These are phyloP conservation scores for Diplodus puntazzo DNA, from an alignment of 2,797 vertebrate genomes.

Conservation along the genomic window DNA sequence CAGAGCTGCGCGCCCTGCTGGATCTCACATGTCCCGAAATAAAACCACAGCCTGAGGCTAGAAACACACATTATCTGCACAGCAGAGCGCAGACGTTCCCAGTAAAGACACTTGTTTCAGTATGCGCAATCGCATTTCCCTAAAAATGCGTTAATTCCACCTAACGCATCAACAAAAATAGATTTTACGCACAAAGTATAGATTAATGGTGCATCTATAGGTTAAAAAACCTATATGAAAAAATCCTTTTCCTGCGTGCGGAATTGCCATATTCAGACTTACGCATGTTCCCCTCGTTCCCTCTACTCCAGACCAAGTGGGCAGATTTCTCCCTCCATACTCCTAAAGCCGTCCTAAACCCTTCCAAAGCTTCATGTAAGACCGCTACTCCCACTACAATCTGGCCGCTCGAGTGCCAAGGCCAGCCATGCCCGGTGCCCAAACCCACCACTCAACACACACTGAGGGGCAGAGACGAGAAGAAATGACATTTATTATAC, in stretches of 20 bases:
- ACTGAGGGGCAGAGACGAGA: slow-evolving; percentile 90
- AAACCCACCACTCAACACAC: slow-evolving; percentile 87
- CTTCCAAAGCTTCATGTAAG: slow-evolving; percentile 82
- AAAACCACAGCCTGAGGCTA: slow-evolving; percentile 50
- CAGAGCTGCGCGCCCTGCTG: slow-evolving; percentile 27
- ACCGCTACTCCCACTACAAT: slow-evolving; percentile 87
- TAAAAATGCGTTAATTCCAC: not conserved
- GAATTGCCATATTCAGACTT: slow-evolving; percentile 87
- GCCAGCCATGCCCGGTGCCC: slow-evolving; percentile 90
- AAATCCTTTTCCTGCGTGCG: slow-evolving; percentile 4
- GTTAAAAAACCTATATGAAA: slow-evolving; percentile 28
- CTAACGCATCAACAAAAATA: not conserved
- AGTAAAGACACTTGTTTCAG: slow-evolving; percentile 28
- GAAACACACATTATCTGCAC: slow-evolving; percentile 23
- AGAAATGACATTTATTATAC: slow-evolving; percentile 98
- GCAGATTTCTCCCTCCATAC: slow-evolving; percentile 80
- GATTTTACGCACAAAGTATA: slow-evolving; percentile 40
- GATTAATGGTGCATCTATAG: not conserved
- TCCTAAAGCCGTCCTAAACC: slow-evolving; percentile 84
- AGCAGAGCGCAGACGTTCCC: slow-evolving; percentile 9
- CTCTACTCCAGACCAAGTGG: slow-evolving; percentile 81
- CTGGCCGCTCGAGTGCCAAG: slow-evolving; percentile 88
- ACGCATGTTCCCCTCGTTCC: slow-evolving; percentile 86
- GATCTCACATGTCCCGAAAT: slow-evolving; percentile 47
- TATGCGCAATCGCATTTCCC: not conserved